Conservation (phyloP, 1,140 invertebrate species). For the Panagrolaimus sp. region DNA sequence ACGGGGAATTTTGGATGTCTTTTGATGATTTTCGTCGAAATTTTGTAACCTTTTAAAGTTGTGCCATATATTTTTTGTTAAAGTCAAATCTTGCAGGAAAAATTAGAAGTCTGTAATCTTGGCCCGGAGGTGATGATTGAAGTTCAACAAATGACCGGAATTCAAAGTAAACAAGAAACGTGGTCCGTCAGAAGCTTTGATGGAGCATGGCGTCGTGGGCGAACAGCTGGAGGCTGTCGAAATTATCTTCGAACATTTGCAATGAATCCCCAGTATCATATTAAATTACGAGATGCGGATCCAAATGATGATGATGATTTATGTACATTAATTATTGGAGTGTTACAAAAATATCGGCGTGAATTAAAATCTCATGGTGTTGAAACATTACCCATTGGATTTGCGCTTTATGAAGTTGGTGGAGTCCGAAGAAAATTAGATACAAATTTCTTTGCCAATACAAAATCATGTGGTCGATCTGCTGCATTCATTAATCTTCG, state of each 20-base stretch:
- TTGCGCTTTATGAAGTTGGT: conserved; percentile 80
- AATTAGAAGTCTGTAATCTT: conserved; percentile 90
- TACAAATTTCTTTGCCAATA: conserved; percentile 89
- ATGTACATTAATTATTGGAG: conserved; percentile 83
- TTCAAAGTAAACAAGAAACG: conserved; percentile 50
- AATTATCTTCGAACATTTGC: conserved; percentile 73
- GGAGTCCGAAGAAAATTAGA: conserved; percentile 76
- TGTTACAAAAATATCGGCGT: conserved; percentile 78
- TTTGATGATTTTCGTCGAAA: conserved; percentile 62
- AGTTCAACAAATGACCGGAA: conserved; percentile 60
- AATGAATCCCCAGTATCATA: conserved; percentile 88
- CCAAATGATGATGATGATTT: conserved; percentile 66
- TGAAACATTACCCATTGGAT: conserved; percentile 90
- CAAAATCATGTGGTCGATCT: conserved; percentile 79
- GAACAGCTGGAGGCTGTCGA: conserved; percentile 91
- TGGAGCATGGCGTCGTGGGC: conserved; percentile 80
- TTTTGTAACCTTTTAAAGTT: conserved; percentile 75
- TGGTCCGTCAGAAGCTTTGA: conserved; percentile 92
- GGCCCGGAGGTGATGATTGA: conserved; percentile 85
- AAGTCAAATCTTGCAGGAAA: too few species aligned
- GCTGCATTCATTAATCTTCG: conserved; percentile 75
- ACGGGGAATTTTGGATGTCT: conserved; percentile 88
- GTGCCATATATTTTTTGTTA: too few species aligned
- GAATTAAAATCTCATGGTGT: conserved; percentile 80
- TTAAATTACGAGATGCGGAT: conserved; percentile 78